Base-by-base conservation (phyloP, 2,888 invertebrate genomes). In the Agrenia bidenticulata region DNA sequence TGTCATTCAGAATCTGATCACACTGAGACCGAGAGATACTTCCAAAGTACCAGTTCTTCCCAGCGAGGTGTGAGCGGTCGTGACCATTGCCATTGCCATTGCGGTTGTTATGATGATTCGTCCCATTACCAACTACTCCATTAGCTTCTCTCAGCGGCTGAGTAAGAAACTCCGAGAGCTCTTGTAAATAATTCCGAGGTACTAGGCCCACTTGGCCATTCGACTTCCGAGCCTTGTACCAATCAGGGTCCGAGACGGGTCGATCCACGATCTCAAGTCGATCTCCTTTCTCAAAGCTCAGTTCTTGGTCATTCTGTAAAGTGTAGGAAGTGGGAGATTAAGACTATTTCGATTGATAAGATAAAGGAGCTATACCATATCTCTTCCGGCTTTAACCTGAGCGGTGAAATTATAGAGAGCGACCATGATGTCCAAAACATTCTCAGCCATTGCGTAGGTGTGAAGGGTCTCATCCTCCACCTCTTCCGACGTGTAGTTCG, bases 31-130 rank as follows among this genome's bases (percentile, higher is more conserved):
- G 88, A 54, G 96, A 90, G 79, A 99, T 92, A 80, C 89, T 89
- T 67, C 99, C 99, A 82, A 90, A 98, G 83, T 98, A 99, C 99
- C 98, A 99, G 53, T 92, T 89, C 83, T 93, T 92, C 41, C 89
- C 89, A 69, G 87, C 83, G 73, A 88, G 82, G 79, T 89, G 87
- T 42, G 88, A 87, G 76, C 88, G 83, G 77, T 89, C 88, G 11
- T 81, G 62, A 23, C 66, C 24, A n/a, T n/a, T n/a, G 7, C 11
- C 49, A 15, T 60, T 56, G 15, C 63, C 63, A 57, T 63, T 67
- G 9, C 70, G 68, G 66, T 73, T 71, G 50, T 66, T 66, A 23
- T 61, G 61, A 61, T 65, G 65, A 66, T 67, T 71, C 26, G 55
- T 57, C 55, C 61, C 59, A 70, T 68, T 70, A 15, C 63, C 53